Base-by-base conservation (phyloP, 1,140 invertebrate species). In the Macrosteles quadrilineatus region DNA sequence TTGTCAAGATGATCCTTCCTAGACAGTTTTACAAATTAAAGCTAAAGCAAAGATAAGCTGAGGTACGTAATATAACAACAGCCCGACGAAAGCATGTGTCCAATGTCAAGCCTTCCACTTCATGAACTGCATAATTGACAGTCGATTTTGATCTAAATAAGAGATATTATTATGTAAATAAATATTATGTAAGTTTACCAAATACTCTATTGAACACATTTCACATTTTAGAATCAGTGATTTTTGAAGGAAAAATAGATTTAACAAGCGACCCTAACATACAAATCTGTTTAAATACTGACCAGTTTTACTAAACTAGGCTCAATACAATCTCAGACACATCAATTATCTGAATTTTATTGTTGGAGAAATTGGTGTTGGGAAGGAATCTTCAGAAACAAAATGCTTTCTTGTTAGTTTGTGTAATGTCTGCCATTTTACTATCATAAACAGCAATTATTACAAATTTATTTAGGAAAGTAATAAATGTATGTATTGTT, bases 401-500 rank as follows among this genome's bases (percentile, higher is more conserved):
- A 50, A 50, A 50, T 19, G 14, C 14, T 50, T 50, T 30, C 12
- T 59, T 59, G 55, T 59, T 59, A 59, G 55, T 59, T 59, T 59
- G 55, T 59, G 55, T 59, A 59, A 59, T 66, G 63, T 66, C 59
- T 25, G 19, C 40, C 63, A 64, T 27, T 64, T 66, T 66, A 43
- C 63, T 30, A 43, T 66, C 23, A 19, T 17, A 66, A 66, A 66
- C 63, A 66, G 63, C 55, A 59, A 59, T 59, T 59, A 59, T 59
- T 59, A 59, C 27, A 59, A 59, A 59, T 59, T 59, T 59, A 59
- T 59, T 59, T 59, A 59, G 55, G 55, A 59, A 59, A 59, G 55
- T 59, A 59, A 59, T 59, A 59, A 59, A 59, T 59, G 55, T 59
- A 27, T 14, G 55, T 27, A 14, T 29, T 29, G 55, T 27, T 29